Evolutionary conservation across 2,113 vertebrate species (phyloP).

Genomic region (Genyomyrus donnyi): DNA sequence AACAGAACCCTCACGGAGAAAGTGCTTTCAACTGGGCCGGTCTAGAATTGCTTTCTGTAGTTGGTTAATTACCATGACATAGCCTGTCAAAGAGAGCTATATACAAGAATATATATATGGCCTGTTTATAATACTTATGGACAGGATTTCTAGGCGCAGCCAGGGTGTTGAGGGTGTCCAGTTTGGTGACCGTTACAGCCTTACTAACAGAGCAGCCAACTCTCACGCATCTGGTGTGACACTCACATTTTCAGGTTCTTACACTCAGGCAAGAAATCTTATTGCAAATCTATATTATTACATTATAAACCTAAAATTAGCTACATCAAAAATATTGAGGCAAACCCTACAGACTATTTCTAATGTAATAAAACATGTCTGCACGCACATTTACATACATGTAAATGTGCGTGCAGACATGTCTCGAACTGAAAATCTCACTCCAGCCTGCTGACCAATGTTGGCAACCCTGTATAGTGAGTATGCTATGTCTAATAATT

Average conservation of each 20-base stretch:
- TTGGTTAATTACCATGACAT: too few relatives aligned
- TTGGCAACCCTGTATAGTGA: not conserved
- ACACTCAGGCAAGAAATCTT: too few relatives aligned
- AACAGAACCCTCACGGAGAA: not conserved
- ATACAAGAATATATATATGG: too few relatives aligned
- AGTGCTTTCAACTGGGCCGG: too few relatives aligned
- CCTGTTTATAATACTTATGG: too few relatives aligned
- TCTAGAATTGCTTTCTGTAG: too few relatives aligned
- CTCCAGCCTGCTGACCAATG: not conserved
- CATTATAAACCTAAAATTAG: not conserved
- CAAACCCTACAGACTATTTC: too few relatives aligned
- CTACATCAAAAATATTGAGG: not conserved
- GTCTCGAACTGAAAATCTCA: not conserved
- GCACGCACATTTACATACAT: not conserved
- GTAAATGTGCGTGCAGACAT: not conserved
- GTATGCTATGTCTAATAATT: not conserved
- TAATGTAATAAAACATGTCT: not conserved
- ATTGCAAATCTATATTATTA: not conserved
- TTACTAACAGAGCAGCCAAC: not conserved
- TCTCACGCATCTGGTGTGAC: not conserved
- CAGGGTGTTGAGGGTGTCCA: too few relatives aligned
- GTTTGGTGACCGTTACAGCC: not conserved
- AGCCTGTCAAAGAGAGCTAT: too few relatives aligned
- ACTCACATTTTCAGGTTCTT: not conserved
- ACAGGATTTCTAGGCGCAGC: too few relatives aligned